These are phyloP conservation scores for Periophthalmus modestus DNA, from an alignment of 2,113 vertebrate species.

Conservation along the genomic window DNA sequence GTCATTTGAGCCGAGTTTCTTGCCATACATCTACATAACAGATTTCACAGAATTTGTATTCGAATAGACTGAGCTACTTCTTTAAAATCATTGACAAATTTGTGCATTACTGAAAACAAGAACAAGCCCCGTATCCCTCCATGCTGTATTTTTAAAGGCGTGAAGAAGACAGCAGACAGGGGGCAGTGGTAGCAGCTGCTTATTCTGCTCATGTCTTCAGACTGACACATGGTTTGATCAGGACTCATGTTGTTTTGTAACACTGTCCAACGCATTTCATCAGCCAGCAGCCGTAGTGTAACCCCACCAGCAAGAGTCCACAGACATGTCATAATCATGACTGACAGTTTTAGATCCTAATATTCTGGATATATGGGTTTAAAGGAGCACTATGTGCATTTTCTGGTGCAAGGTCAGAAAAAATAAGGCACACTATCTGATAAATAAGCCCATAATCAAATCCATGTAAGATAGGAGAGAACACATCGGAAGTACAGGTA, in stretches of 20 bases:
- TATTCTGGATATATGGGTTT: neutral
- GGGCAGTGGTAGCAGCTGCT: neutral
- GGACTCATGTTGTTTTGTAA: neutral
- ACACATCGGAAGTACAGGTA: too few species aligned
- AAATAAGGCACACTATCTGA: too few species aligned
- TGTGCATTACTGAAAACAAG: neutral
- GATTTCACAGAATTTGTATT: neutral
- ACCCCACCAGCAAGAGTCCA: neutral
- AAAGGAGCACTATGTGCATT: neutral
- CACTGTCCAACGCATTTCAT: neutral
- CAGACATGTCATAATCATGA: neutral
- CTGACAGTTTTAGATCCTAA: neutral
- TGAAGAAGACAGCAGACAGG: neutral
- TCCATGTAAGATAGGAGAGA: too few species aligned
- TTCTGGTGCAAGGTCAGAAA: neutral
- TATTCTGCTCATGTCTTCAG: neutral
- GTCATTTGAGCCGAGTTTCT: too few species aligned
- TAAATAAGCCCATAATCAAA: too few species aligned
- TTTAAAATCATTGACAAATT: neutral
- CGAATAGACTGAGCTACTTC: neutral
- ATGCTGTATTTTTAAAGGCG: neutral
- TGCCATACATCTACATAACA: neutral
- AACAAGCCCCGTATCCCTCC: neutral
- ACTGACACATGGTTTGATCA: neutral
- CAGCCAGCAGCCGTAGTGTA: neutral